Evolutionary conservation across 2,888 invertebrate species (phyloP), one percentile per base, ranked within the genome.

Genomic region (Drosophila mimetica): DNA sequence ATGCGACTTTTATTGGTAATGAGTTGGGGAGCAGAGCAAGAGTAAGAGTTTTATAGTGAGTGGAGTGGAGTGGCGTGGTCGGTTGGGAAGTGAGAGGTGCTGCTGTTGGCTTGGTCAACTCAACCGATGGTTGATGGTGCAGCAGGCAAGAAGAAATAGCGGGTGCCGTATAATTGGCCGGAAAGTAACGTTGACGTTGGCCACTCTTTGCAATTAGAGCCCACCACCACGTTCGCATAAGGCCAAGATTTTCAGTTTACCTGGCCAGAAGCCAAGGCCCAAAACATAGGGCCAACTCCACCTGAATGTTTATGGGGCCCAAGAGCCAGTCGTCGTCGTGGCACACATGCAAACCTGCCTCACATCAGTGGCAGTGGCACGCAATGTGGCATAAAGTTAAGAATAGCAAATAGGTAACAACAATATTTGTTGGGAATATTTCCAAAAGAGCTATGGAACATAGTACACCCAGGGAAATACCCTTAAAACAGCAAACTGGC

Each of bases 111-210:
- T 14, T 1, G 36, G 8, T 37, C 37, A 11, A 3, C 11, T 32
- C 11, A 32, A 6, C 30, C 30, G 30, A 32, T n/a, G 34, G n/a
- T n/a, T 6, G n/a, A n/a, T n/a, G n/a, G 34, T 34, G n/a, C n/a
- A n/a, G n/a, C n/a, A n/a, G 48, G 41, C 61, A 36, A 59, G n/a
- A 50, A 22, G 14, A 46, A 46, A 42, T 53, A 41, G 44, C 51
- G 55, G 46, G 74, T 54, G 67, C 67, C 36, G 47, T 71, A 69
- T 78, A 87, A 87, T 82, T 76, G 85, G 71, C 69, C 82, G 69
- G 74, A 78, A 87, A 86, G 64, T 57, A 74, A 75, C 48, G 64
- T 73, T 75, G 75, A 71, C 71, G 79, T 54, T 53, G 55, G 46
- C 74, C 55, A 51, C 66, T 65, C 52, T 57, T 36, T 39, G 74